A percentile compares a stretch with the other conserved stretches of the same genome.
These are phyloP conservation scores for Andrena bucephala DNA, from an alignment of 2,888 invertebrate genomes.

Conservation along the genomic window DNA sequence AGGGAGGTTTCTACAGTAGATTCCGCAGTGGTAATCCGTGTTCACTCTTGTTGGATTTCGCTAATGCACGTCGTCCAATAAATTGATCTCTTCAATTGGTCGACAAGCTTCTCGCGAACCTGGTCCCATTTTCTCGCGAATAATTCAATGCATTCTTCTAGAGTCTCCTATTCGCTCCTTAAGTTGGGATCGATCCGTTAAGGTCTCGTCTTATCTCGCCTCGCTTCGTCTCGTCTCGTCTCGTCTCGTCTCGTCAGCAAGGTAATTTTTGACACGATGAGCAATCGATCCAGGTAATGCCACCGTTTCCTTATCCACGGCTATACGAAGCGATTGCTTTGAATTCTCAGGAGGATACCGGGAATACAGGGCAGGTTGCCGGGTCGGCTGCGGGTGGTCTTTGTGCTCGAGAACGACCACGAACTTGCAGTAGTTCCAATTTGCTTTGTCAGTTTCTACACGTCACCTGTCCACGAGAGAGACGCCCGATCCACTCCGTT, in stretches of 20 bases:
- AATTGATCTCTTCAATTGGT: slow-evolving; percentile 13
- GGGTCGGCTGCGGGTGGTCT: slow-evolving; percentile 41
- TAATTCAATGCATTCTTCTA: too few species aligned
- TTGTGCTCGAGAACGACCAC: slow-evolving; percentile 40
- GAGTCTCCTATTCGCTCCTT: too few species aligned
- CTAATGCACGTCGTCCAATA: not conserved
- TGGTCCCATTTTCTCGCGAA: not conserved
- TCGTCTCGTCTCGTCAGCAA: too few species aligned
- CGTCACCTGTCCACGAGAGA: slow-evolving; percentile 26
- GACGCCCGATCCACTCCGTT: slow-evolving; percentile 22
- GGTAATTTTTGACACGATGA: not conserved
- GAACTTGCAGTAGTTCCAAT: slow-evolving; percentile 58
- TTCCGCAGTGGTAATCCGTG: slow-evolving; percentile 12
- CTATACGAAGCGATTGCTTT: slow-evolving; percentile 55
- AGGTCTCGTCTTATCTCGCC: too few species aligned
- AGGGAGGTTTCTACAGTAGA: not conserved
- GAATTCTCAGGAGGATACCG: slow-evolving; percentile 21
- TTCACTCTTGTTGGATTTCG: slow-evolving; percentile 19
- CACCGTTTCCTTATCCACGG: slow-evolving; percentile 43
- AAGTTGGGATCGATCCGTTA: too few species aligned
- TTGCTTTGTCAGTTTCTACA: slow-evolving; percentile 39
- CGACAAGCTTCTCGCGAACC: not conserved
- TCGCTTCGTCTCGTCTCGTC: too few species aligned
- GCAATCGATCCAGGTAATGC: slow-evolving; percentile 42
- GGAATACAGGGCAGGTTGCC: slow-evolving; percentile 26